Base-by-base conservation (phyloP, 2,888 invertebrate genomes). In the Zootermopsis nevadensis region DNA sequence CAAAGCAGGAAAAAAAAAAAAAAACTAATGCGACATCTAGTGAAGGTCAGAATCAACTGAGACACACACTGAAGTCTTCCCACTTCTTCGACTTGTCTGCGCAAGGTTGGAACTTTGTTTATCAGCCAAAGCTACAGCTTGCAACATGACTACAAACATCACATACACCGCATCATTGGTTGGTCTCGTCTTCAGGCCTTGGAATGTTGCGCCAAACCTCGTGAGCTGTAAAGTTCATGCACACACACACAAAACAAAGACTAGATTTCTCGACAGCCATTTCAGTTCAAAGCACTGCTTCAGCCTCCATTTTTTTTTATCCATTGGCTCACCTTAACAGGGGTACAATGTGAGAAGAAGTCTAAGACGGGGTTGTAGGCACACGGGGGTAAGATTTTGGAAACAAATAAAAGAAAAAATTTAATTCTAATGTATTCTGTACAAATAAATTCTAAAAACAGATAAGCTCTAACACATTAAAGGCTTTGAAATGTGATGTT, bases 1-100 rank as follows among this genome's bases (percentile, higher is more conserved):
- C 89, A 89, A 89, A 89, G n/a, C 88, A 85, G 72, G n/a, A n/a
- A n/a, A 82, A 88, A 89, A 89, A 89, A 89, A 89, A 89, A 89
- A 88, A 88, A 89, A 89, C 88, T 60, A 80, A 60, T 76, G 67
- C 77, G 77, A 81, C 74, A 82, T 67, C 74, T 77, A 82, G 38
- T 82, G 30, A 55, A 53, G 77, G 33, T 77, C 53, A 76, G 42
- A 76, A 76, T 42, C 76, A 42, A 76, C 12, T 76, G 42, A 27
- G 38, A 76, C n/a, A 55, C 53, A 77, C 55, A 55, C 22, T 31
- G 22, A 69, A 69, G 69, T 69, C 69, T 69, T 69, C 69, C 33
- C 69, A 33, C 33, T 69, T 33, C 69, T 69, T 31, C 31, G 8
- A 77, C 55, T 30, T 30, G 53, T 53, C 55, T 42, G 22, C 22